These are phyloP conservation scores for Ceyx melanurus DNA, from an alignment of 2,113 vertebrate species.

Conservation along the genomic window DNA sequence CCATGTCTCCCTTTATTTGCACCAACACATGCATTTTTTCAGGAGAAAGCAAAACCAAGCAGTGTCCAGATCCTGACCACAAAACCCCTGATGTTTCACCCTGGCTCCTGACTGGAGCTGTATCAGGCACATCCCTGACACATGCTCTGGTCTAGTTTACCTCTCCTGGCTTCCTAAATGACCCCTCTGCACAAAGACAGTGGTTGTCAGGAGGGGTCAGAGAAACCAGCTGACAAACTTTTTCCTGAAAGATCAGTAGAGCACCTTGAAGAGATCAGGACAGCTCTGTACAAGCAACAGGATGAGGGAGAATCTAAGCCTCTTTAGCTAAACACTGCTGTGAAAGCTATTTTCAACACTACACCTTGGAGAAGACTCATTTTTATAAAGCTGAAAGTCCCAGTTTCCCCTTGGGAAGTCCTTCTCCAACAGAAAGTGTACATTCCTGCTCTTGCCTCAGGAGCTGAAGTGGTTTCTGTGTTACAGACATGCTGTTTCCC, in stretches of 20 bases:
- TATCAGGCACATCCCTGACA: fast-evolving
- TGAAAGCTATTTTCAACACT: background rate
- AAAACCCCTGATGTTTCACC: background rate
- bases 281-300: background rate
- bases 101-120: background rate
- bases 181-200: background rate
- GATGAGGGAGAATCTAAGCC: background rate
- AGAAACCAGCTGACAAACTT: background rate
- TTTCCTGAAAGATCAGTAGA: background rate
- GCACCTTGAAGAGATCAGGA: background rate
- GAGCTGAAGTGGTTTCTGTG: background rate
- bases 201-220: background rate
- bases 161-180: background rate
- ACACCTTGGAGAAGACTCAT: background rate
- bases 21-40: background rate
- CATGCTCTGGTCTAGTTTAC: background rate
- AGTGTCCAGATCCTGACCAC: background rate
- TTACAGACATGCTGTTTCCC: fast-evolving
- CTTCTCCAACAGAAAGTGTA: background rate
- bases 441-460: background rate
- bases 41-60: background rate
- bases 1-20: background rate
- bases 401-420: background rate
- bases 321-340: background rate
- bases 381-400: background rate